A percentile compares a stretch with the other conserved stretches of the same genome.
These are phyloP conservation scores for Apodemia mormo DNA, from an alignment of 2,888 invertebrate genomes.

Conservation along the genomic window DNA sequence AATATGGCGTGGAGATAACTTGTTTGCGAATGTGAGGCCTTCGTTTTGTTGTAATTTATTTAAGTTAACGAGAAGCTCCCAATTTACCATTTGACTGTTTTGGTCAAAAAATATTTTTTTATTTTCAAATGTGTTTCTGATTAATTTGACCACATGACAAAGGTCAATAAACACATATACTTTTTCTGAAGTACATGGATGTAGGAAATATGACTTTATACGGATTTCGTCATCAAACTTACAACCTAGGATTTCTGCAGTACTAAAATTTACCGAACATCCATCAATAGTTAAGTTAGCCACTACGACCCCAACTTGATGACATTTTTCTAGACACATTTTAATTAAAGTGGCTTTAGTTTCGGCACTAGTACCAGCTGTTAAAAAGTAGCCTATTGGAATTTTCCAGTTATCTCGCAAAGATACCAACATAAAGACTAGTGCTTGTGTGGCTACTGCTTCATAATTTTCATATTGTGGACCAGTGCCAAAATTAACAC, in stretches of 20 bases:
- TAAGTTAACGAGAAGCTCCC: slow-evolving; percentile 9
- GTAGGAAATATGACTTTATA: slow-evolving; percentile 15
- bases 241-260: slow-evolving; percentile 39
- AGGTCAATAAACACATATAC: slow-evolving; percentile 39
- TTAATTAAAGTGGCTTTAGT: slow-evolving; percentile 41
- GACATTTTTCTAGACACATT: slow-evolving; percentile 39
- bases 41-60: slow-evolving; percentile 31
- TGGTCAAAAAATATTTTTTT: slow-evolving; percentile 25
- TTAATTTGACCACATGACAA: slow-evolving; percentile 39
- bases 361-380: slow-evolving; percentile 38
- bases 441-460: slow-evolving; percentile 23
- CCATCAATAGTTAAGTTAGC: slow-evolving; percentile 40
- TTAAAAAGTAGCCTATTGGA: slow-evolving; percentile 48
- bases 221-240: slow-evolving; percentile 27
- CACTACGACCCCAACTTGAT: slow-evolving; percentile 38
- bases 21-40: slow-evolving; percentile 34
- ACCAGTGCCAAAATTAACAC: slow-evolving; percentile 33
- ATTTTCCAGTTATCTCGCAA: slow-evolving; percentile 46
- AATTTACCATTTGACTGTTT: not conserved
- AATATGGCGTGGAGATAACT: slow-evolving; percentile 32
- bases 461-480: not conserved
- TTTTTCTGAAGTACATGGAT: slow-evolving; percentile 34
- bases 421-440: slow-evolving; percentile 44
- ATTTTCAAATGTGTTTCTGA: slow-evolving; percentile 37
- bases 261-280: slow-evolving; percentile 35